Evolutionary conservation across 1,140 invertebrate genomes (phyloP), one percentile per base, ranked within the genome.

Genomic region (Plodia interpunctella): DNA sequence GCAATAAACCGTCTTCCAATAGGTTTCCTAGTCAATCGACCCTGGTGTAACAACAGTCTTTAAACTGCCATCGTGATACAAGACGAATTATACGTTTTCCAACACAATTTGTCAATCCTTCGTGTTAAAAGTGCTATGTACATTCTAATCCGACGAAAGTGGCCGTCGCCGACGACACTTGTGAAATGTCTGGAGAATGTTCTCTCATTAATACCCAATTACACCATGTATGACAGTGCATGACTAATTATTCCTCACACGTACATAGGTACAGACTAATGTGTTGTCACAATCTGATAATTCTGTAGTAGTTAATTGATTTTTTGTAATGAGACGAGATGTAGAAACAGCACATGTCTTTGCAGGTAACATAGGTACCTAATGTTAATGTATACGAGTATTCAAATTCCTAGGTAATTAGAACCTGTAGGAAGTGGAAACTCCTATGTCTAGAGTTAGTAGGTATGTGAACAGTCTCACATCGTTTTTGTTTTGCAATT

Each of bases 131-230:
- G 59, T 57, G 2, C 2, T 25, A 25, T 3, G 21, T 25, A 25
- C 21, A 25, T 25, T 25, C 54, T 57, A 64, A 64, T 56, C 57
- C 13, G 56, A 59, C 49, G 62, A 64, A 64, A 64, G 62, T 52
- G 53, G 57, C 21, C 30, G 6, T 30, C 21, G 30, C 55, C 55
- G 54, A 53, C 35, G 49, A 38, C 49, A 54, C 49, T 65, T 51
- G 57, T 55, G 54, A 65, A 60, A 65, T 57, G 49, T 35, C 21
- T 32, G 35, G 52, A 61, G 57, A 64, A 54, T 57, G 61, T 28
- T 63, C 38, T 15, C 59, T 54, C 66, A 72, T 72, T 72, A 68
- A 68, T 66, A 66, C 62, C 59, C 54, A 68, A 72, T 68, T 68
- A 68, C 52, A 55, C 28, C 56, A 50, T 64, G 59, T 32, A 52